Percentiles rank a stretch among this genome's conserved stretches.
phyloP scores from a whole-genome alignment of 2,888 invertebrate genomes.

The Lasioglossum zephyrum region DNA sequence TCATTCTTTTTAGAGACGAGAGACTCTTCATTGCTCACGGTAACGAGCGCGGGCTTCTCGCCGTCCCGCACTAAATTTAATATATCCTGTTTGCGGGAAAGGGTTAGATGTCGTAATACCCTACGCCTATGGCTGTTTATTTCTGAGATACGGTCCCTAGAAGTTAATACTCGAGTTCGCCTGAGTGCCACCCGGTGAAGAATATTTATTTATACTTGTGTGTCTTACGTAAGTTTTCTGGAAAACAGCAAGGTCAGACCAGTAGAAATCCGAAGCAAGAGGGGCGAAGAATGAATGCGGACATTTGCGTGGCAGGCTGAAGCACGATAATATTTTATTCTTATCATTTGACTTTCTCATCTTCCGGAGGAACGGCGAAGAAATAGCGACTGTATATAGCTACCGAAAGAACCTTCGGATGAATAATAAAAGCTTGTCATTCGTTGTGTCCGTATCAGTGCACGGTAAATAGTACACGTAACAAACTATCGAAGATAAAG shows the following conservation, averaged over 20 bases:
- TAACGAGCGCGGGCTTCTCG: background rate
- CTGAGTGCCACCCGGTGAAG: background rate
- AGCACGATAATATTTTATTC: background rate
- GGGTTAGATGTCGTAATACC: slow-evolving; percentile 1
- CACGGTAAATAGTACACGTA: background rate
- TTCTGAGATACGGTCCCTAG: background rate
- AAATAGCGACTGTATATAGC: background rate
- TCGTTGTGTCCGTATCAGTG: background rate
- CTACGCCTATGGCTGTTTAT: background rate
- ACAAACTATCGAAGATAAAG: background rate
- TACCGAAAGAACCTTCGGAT: background rate
- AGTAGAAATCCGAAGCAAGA: background rate
- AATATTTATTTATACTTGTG: background rate
- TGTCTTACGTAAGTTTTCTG: background rate
- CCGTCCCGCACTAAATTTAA: background rate
- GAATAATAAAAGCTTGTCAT: background rate
- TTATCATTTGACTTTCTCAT: background rate
- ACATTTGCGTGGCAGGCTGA: background rate
- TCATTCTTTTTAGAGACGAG: background rate
- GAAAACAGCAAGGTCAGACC: background rate
- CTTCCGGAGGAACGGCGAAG: background rate
- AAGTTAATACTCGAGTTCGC: background rate
- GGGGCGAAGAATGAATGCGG: background rate
- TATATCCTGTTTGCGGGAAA: background rate
- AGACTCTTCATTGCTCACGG: background rate